Conservation (phyloP, 2,797 vertebrate genomes). For the Squalus acanthias region DNA sequence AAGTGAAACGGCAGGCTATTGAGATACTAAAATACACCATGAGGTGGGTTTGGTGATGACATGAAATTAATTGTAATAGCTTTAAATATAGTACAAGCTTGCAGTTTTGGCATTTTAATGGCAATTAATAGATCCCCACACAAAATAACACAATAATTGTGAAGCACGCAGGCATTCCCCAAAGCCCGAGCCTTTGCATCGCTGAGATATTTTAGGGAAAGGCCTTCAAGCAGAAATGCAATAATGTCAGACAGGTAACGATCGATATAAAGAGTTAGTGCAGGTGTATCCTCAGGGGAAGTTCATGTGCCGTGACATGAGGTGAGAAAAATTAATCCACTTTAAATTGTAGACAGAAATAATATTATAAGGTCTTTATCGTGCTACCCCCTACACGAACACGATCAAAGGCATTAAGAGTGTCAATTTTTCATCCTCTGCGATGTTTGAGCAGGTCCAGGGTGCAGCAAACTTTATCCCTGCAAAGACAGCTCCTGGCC, state of each 20-base stretch:
- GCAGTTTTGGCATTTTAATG: background rate
- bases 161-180: background rate
- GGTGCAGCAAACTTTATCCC: background rate
- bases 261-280: background rate
- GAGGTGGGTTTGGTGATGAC: slow-evolving; percentile 6
- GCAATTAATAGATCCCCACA: slow-evolving; percentile 1
- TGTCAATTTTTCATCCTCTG: background rate
- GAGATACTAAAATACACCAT: background rate
- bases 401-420: background rate
- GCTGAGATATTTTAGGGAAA: background rate
- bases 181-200: background rate
- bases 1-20: background rate
- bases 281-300: background rate
- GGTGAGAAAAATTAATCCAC: background rate
- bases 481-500: background rate
- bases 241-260: background rate
- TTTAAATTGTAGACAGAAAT: background rate
- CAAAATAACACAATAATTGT: background rate
- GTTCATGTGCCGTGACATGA: background rate
- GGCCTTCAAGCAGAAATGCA: background rate
- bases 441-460: background rate
- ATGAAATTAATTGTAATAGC: background rate
- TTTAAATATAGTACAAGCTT: background rate
- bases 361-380: background rate
- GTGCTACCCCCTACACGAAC: background rate